Percentiles rank a stretch among this genome's conserved stretches.
These are phyloP conservation scores for Achroia grisella DNA, from an alignment of 1,140 invertebrate genomes.

Conservation along the genomic window DNA sequence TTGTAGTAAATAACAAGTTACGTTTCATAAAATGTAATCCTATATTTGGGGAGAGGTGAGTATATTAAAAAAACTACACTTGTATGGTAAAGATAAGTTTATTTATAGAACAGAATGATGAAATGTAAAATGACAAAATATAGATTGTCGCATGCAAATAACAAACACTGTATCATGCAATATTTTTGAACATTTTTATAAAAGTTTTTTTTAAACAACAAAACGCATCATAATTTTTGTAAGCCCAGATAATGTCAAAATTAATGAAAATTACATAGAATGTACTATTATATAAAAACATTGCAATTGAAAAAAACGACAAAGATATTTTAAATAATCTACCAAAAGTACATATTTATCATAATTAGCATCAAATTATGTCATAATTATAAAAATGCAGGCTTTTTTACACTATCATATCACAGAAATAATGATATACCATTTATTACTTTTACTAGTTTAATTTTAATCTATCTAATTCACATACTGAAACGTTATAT, in stretches of 20 bases:
- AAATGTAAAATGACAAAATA: slow-evolving; percentile 31
- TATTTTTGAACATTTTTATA: slow-evolving; percentile 22
- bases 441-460: slow-evolving; percentile 12
- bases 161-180: slow-evolving; percentile 57
- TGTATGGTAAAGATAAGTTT: slow-evolving; percentile 35
- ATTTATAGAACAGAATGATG: slow-evolving; percentile 32
- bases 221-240: no score
- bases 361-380: neutral
- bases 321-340: neutral
- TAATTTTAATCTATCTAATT: slow-evolving; percentile 20
- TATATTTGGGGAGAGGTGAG: no score
- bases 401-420: slow-evolving; percentile 27
- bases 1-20: no score
- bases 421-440: slow-evolving; percentile 41
- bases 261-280: neutral
- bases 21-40: no score
- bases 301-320: slow-evolving; percentile 12
- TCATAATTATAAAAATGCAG: slow-evolving; percentile 13
- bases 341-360: no score
- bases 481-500: no score
- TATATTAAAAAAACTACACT: slow-evolving; percentile 17
- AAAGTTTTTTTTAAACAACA: no score
- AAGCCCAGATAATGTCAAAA: no score
- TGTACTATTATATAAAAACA: no score
- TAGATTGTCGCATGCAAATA: slow-evolving; percentile 46